A percentile compares a stretch with the other conserved stretches of the same genome.
These are phyloP conservation scores for Cirrhinus molitorella DNA, from an alignment of 2,797 vertebrate genomes.

Conservation along the genomic window DNA sequence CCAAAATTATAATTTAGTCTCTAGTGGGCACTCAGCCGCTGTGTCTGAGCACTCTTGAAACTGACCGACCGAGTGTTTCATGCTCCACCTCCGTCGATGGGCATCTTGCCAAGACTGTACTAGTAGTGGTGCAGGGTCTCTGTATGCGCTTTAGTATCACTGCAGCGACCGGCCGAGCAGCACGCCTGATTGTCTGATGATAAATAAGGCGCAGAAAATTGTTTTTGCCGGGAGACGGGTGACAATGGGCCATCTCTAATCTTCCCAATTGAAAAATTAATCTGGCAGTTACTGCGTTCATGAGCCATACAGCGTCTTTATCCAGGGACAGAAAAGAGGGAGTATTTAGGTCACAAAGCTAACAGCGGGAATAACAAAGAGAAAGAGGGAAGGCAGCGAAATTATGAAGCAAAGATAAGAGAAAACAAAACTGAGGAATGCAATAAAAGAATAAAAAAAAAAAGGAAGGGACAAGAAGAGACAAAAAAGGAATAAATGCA, in stretches of 20 bases:
- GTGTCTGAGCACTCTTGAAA: constrained; percentile 43
- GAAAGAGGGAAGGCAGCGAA: not conserved
- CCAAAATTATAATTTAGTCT: constrained; percentile 7
- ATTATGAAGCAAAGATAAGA: not conserved
- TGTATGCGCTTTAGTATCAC: not conserved
- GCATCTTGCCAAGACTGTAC: constrained; percentile 32
- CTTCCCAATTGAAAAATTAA: constrained; percentile 58
- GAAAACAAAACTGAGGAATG: not conserved
- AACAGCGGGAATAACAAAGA: not conserved
- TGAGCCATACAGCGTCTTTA: constrained; percentile 23
- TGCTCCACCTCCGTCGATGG: constrained; percentile 20
- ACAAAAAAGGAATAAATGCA: not conserved
- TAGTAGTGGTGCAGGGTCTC: not conserved
- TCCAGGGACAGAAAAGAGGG: not conserved
- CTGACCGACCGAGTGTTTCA: constrained; percentile 2
- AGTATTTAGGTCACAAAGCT: not conserved
- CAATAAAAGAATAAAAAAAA: not conserved
- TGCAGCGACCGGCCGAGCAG: constrained; percentile 1
- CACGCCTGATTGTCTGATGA: constrained; percentile 56
- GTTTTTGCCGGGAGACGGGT: constrained; percentile 44
- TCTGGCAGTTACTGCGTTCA: constrained; percentile 54
- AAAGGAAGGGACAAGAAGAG: not conserved
- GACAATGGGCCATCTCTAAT: constrained; percentile 66
- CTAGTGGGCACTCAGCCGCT: constrained; percentile 37
- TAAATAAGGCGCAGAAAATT: constrained; percentile 55